phyloP scores from a whole-genome alignment of 2,888 invertebrate species.

The Pseudanteris insignis region DNA sequence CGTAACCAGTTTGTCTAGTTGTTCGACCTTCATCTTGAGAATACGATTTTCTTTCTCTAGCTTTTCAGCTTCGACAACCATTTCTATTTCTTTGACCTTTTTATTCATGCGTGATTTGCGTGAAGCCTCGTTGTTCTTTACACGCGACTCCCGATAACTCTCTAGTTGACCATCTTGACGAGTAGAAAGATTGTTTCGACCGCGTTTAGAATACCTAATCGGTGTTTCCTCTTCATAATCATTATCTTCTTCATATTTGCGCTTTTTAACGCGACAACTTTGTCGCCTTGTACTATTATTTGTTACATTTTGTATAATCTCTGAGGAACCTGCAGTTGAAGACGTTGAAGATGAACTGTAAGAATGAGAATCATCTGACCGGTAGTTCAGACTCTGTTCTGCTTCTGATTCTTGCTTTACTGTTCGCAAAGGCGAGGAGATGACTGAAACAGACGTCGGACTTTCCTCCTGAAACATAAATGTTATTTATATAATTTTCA shows the following conservation, averaged over 20 bases:
- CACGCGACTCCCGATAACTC: constrained; percentile 76
- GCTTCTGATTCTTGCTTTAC: constrained; percentile 7
- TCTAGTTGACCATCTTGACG: constrained; percentile 31
- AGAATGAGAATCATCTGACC: constrained; percentile 24
- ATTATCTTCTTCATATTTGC: constrained; percentile 21
- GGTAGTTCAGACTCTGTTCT: constrained; percentile 1
- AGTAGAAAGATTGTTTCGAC: neutral
- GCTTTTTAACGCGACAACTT: constrained; percentile 6
- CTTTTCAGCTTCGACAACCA: constrained; percentile 69
- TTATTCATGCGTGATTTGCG: constrained; percentile 78
- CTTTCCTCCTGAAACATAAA: constrained; percentile 19
- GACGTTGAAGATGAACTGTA: constrained; percentile 16
- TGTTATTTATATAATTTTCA: too few relatives aligned
- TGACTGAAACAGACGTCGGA: constrained; percentile 8
- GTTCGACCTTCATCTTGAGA: constrained; percentile 73
- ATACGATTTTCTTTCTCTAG: constrained; percentile 74
- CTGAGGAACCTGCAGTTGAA: constrained; percentile 2
- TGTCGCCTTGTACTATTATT: neutral
- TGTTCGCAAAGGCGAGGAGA: constrained; percentile 3
- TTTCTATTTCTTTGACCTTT: constrained; percentile 71
- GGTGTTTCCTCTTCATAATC: constrained; percentile 25
- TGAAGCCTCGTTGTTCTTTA: constrained; percentile 83
- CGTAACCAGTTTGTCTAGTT: constrained; percentile 75
- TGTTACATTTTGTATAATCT: neutral
- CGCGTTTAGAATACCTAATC: constrained; percentile 1